These are phyloP conservation scores for Gymnocypris eckloni DNA, from an alignment of 2,797 vertebrate genomes.

Conservation along the genomic window DNA sequence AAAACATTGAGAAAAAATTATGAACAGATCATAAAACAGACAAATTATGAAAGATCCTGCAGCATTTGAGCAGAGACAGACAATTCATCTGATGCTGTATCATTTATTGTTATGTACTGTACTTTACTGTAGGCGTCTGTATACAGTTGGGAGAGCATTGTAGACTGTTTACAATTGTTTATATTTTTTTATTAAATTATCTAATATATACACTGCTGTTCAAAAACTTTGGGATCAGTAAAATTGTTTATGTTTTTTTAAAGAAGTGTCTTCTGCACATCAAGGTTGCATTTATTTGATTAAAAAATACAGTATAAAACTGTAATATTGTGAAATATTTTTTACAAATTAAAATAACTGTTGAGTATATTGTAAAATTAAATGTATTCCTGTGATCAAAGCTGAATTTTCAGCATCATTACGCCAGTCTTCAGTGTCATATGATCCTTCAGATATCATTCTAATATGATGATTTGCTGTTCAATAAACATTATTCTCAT, in stretches of 20 bases:
- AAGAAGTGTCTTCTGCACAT: not conserved
- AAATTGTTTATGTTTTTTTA: not conserved
- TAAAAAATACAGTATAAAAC: not conserved
- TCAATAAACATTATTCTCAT: too few species aligned
- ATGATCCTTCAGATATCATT: too few species aligned
- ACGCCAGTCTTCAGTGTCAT: not conserved
- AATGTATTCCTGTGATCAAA: not conserved
- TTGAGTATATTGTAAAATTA: not conserved
- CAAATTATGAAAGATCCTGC: not conserved
- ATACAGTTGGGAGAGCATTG: not conserved
- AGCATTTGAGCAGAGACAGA: not conserved
- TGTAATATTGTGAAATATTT: not conserved
- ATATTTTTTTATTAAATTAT: not conserved
- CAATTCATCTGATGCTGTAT: not conserved
- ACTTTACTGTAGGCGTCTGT: not conserved
- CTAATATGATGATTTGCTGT: too few species aligned
- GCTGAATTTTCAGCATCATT: not conserved
- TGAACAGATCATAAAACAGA: not conserved
- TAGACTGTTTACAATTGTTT: not conserved
- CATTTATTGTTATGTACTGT: not conserved
- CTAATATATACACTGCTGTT: not conserved
- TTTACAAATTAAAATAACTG: not conserved
- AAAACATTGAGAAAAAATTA: not conserved
- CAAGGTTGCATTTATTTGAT: not conserved
- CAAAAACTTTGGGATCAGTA: not conserved